Base-by-base conservation (phyloP, 2,888 invertebrate species). In the Zhuqinia jingwanae region DNA sequence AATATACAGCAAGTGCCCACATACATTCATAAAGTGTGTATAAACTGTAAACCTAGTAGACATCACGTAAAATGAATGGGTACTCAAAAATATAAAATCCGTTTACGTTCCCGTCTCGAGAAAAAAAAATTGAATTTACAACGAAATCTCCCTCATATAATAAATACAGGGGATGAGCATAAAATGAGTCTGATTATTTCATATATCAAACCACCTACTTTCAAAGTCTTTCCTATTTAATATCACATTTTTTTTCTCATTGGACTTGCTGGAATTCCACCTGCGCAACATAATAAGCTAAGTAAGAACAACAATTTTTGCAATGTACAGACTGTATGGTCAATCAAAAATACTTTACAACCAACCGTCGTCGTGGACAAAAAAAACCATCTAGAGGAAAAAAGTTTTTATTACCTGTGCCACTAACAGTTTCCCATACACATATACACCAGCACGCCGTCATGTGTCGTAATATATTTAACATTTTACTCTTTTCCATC, bases 301-400 rank as follows among this genome's bases (percentile, higher is more conserved):
- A 53, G 17, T 53, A 1, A 17, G 53, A 53, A n/a, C 17, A 53
- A 17, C 6, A 47, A 47, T 47, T 47, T 70, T 70, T 70, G 47
- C 25, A 47, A 70, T 70, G 25, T 56, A 13, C 25, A 25, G 22
- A 25, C 20, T 11, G n/a, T 25, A 53, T 70, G 70, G 70, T 70
- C 70, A 70, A 70, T 70, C 70, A 70, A 45, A 70, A 25, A 45
- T 70, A 70, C 47, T 70, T 70, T 70, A 70, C 70, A 70, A 11
- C 70, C 15, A 53, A 53, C 53, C 6, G 17, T 6, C 36, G 27
- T 27, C 1, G 63, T 22, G 15, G 58, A 22, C 36, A 8, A 5
- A 36, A 63, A 63, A 63, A 63, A 65, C 27, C 27, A 60, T 20
- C 42, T 65, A 20, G 42, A 65, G 42, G 15, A 65, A n/a, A n/a